Evolutionary conservation across 2,888 invertebrate genomes (phyloP).

Genomic region (Athalia circularis): DNA sequence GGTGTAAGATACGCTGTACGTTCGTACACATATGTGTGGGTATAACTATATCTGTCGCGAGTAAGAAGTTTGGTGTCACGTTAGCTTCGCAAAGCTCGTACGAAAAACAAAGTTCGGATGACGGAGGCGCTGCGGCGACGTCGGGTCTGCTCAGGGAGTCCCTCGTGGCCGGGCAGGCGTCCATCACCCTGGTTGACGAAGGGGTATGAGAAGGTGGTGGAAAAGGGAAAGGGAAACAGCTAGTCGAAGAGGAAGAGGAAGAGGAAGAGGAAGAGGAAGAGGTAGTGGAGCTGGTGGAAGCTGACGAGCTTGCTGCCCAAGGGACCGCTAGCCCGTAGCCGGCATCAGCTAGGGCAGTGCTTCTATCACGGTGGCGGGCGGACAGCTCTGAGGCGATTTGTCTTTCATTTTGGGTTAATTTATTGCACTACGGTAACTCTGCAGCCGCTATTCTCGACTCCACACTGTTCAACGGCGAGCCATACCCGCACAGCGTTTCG

Average conservation of each 20-base stretch:
- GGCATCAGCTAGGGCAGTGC: conserved; percentile 68
- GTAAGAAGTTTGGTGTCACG: conserved; percentile 34
- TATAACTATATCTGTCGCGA: background rate
- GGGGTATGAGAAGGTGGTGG: conserved; percentile 46
- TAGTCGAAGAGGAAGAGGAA: conserved; percentile 46
- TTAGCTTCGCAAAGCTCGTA: conserved; percentile 9
- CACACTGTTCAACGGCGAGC: conserved; percentile 43
- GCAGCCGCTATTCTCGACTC: conserved; percentile 62
- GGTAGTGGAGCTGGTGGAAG: conserved; percentile 31
- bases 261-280: background rate
- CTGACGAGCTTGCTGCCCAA: conserved; percentile 52
- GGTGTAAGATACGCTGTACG: background rate
- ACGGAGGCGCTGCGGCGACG: conserved; percentile 42
- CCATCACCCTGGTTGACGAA: conserved; percentile 56
- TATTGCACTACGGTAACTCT: conserved; percentile 69
- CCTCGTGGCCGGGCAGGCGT: conserved; percentile 61
- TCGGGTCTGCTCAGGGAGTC: conserved; percentile 48
- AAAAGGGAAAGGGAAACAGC: conserved; percentile 48
- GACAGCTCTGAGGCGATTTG: conserved; percentile 74
- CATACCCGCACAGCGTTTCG: conserved; percentile 12
- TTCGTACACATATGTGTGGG: background rate
- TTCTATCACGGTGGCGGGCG: conserved; percentile 74
- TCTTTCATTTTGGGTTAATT: conserved; percentile 74
- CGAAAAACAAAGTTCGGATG: conserved; percentile 45
- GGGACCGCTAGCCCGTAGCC: conserved; percentile 55